These are phyloP conservation scores for Clarias batrachus DNA, from an alignment of 2,113 vertebrate genomes.

Conservation along the genomic window DNA sequence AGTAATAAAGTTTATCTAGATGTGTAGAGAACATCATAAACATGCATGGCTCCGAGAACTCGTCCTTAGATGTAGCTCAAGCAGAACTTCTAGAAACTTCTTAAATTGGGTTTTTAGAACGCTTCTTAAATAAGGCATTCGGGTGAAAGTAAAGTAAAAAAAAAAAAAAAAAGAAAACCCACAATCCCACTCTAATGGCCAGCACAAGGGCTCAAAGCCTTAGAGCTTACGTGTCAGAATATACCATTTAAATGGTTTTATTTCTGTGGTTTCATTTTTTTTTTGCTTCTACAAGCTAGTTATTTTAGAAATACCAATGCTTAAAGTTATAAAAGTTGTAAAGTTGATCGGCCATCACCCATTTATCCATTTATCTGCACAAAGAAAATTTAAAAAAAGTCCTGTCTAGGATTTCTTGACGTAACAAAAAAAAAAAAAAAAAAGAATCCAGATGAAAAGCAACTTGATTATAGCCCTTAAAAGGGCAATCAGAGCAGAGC, in stretches of 20 bases:
- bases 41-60: background rate
- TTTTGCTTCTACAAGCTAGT: background rate
- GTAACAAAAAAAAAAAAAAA: background rate
- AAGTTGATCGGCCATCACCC: background rate
- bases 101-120: background rate
- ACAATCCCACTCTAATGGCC: background rate
- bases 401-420: background rate
- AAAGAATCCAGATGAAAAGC: constrained; percentile 31
- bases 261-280: background rate
- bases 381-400: background rate
- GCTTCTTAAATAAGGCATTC: background rate
- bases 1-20: background rate
- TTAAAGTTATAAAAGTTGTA: background rate
- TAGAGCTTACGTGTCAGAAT: constrained; percentile 10
- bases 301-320: background rate
- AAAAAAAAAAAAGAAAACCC: background rate
- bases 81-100: background rate
- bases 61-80: background rate
- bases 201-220: background rate
- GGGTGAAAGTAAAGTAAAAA: background rate
- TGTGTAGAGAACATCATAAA: background rate
- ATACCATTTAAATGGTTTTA: background rate
- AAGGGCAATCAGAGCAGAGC: constrained; percentile 63
- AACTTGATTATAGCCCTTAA: constrained; percentile 60
- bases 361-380: background rate